Conservation (phyloP, 1,140 invertebrate species). For the Dendroctonus ponderosae region DNA sequence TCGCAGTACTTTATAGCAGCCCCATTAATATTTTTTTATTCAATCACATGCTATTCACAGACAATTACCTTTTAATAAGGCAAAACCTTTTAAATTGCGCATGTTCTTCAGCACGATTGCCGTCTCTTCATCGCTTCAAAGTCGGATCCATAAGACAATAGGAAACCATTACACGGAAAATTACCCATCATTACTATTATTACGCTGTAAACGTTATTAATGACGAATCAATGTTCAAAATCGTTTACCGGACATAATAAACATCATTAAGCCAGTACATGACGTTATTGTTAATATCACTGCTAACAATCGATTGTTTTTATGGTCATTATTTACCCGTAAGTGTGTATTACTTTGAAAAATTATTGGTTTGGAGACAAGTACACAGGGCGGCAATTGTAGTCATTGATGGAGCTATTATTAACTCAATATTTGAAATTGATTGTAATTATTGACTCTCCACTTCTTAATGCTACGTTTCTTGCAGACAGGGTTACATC, state of each 20-base stretch:
- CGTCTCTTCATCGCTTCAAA: background rate
- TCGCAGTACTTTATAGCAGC: too few species aligned
- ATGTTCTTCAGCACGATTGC: too few species aligned
- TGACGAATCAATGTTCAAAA: slow-evolving; percentile 5
- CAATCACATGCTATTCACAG: too few species aligned
- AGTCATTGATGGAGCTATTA: slow-evolving; percentile 3
- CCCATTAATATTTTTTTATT: too few species aligned
- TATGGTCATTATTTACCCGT: background rate
- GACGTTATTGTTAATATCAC: slow-evolving; percentile 18
- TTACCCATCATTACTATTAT: slow-evolving; percentile 14
- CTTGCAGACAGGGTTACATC: too few species aligned
- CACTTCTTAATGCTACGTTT: too few species aligned
- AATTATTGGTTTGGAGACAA: slow-evolving; percentile 7
- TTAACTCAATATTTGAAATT: background rate
- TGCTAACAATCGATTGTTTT: slow-evolving; percentile 15
- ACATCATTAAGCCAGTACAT: slow-evolving; percentile 6
- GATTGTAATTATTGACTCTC: too few species aligned
- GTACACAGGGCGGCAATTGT: slow-evolving; percentile 7
- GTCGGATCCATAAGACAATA: slow-evolving; percentile 8
- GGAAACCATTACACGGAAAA: slow-evolving; percentile 3
- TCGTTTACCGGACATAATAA: slow-evolving; percentile 11
- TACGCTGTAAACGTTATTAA: slow-evolving; percentile 8
- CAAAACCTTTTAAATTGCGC: too few species aligned
- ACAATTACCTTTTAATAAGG: too few species aligned
- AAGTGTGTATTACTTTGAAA: slow-evolving; percentile 10